Evolutionary conservation across 1,140 invertebrate species (phyloP).

Genomic region (Aradophagus sp.): DNA sequence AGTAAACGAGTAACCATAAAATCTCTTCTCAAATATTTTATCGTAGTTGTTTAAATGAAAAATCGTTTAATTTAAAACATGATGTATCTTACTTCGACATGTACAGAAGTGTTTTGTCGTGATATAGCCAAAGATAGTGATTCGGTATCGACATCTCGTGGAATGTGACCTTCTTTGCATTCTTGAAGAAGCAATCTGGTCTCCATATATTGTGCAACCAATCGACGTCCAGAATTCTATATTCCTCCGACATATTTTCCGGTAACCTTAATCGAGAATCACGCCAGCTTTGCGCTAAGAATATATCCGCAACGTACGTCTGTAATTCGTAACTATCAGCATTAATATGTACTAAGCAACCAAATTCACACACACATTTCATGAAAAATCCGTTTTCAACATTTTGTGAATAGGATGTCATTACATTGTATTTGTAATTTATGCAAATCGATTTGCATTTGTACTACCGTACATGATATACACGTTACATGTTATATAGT

Average conservation of each 20-base stretch:
- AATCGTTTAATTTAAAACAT: slow-evolving; percentile 24
- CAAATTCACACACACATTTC: too few relatives aligned
- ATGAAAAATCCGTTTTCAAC: too few relatives aligned
- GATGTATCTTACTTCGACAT: slow-evolving; percentile 87
- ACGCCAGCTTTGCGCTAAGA: slow-evolving; percentile 92
- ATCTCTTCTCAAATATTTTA: too few relatives aligned
- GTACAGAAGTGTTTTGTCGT: slow-evolving; percentile 91
- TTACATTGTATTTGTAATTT: too few relatives aligned
- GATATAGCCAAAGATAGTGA: slow-evolving; percentile 93
- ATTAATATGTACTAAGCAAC: too few relatives aligned
- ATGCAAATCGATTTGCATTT: too few relatives aligned
- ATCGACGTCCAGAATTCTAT: slow-evolving; percentile 90
- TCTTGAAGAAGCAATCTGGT: slow-evolving; percentile 94
- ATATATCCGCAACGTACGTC: slow-evolving; percentile 95
- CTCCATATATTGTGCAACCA: slow-evolving; percentile 94
- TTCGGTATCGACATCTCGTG: slow-evolving; percentile 96
- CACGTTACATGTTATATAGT: too few relatives aligned
- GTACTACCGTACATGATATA: too few relatives aligned
- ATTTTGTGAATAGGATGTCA: too few relatives aligned
- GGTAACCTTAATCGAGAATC: slow-evolving; percentile 89
- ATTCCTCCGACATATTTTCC: slow-evolving; percentile 94
- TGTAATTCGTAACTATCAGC: slow-evolving; percentile 71
- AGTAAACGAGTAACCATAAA: too few relatives aligned
- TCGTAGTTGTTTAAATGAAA: too few relatives aligned
- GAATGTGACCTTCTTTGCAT: slow-evolving; percentile 93